Base-by-base conservation (phyloP, 35 echinoderm and acorn worm species). In the Patiria miniata region DNA sequence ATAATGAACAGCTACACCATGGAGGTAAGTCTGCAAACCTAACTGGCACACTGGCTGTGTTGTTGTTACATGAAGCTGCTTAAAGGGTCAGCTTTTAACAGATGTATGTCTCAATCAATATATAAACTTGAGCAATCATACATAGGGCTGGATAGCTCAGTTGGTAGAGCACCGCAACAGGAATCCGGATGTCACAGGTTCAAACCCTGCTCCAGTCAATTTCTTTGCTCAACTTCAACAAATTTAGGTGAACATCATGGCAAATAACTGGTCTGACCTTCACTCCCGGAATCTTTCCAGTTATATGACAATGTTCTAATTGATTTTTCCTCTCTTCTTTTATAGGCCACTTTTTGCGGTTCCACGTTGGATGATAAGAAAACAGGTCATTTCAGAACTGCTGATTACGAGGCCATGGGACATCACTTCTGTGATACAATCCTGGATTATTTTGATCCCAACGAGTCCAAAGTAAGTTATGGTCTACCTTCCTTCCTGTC, bases 1-100 rank as follows among this genome's bases (percentile, higher is more conserved):
- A 95, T 99, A 22, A 88, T 95, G 90, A 99, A 99, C 83, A 99
- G 96, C 58, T 99, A 95, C 65, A 99, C 96, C 22, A 95, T 99
- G 96, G 96, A 99, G 92, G 96, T 99, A 83, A 91, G 79, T 40
- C 40, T 26, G 18, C 16, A 83, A 52, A 14, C 8, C 0, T 23
- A 14, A 73, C 2, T 73, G 0, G 22, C 15, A 1, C 15, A 68
- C 60, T 19, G 60, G 22, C 30, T 21, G 60, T 68, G 30, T 28
- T 57, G 54, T 57, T 14, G 4, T 57, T 14, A 18, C 8, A 14
- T 57, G 15, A 57, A 57, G 54, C 15, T 1, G 1, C 54, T n/a
- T 18, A 57, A 57, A n/a, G 54, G 1, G 15, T 18, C 15, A n/a
- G 1, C 54, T 8, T 57, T 57, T 18, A 2, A n/a, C 54, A 57